phyloP scores from a whole-genome alignment of 2,888 invertebrate genomes.

The Eristalis arbustorum region DNA sequence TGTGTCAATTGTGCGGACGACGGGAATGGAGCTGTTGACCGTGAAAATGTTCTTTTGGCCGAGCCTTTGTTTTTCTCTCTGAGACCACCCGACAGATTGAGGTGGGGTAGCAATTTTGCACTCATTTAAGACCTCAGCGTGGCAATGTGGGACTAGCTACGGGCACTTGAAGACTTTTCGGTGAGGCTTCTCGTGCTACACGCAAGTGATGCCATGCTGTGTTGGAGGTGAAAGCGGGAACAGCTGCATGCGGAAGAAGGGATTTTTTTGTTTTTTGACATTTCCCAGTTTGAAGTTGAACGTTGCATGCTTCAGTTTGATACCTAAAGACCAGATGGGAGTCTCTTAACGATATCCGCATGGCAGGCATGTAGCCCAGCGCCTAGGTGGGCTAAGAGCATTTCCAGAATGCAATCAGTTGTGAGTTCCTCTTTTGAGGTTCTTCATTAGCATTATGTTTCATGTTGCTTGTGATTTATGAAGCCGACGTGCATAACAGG shows the following conservation, averaged over 20 bases:
- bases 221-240: neutral
- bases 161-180: constrained; percentile 51
- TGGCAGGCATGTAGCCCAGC: neutral
- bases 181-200: constrained; percentile 58
- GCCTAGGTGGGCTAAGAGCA: neutral
- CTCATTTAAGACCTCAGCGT: constrained; percentile 62
- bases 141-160: constrained; percentile 10
- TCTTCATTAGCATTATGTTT: neutral
- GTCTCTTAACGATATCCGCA: constrained; percentile 37
- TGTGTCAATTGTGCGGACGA: constrained; percentile 6
- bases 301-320: constrained; percentile 42
- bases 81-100: constrained; percentile 16
- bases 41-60: constrained; percentile 51
- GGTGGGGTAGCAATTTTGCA: constrained; percentile 49
- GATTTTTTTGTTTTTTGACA: constrained; percentile 41
- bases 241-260: constrained; percentile 17
- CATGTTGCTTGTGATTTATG: neutral
- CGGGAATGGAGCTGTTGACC: constrained; percentile 36
- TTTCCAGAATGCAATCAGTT: constrained; percentile 3
- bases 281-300: constrained; percentile 48
- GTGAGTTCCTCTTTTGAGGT: constrained; percentile 1
- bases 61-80: constrained; percentile 33
- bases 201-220: constrained; percentile 38
- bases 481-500: neutral
- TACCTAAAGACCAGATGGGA: neutral